Conservation (phyloP, 2,888 invertebrate species). For the Heliconius charithonia region DNA sequence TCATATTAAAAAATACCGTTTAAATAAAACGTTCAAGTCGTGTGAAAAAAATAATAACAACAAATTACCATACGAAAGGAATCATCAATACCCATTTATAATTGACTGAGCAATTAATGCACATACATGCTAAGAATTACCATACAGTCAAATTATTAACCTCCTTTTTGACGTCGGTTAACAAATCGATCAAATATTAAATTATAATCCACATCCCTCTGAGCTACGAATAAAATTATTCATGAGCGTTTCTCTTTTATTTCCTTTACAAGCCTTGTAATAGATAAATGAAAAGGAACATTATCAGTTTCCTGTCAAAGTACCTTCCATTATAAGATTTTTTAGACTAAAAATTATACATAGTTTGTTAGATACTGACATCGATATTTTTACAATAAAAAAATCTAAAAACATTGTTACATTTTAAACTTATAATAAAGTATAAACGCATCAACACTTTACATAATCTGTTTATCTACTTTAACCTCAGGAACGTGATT, state of each 20-base stretch:
- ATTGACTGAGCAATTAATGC: background rate
- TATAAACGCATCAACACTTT: constrained; percentile 1
- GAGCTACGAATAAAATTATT: constrained; percentile 18
- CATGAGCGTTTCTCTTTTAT: constrained; percentile 19
- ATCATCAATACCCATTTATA: too few species aligned
- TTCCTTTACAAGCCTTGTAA: constrained; percentile 14
- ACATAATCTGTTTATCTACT: constrained; percentile 43
- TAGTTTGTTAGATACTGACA: background rate
- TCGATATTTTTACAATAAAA: background rate
- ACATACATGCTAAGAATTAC: background rate
- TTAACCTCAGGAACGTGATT: constrained; percentile 44
- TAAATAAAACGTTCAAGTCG: too few species aligned
- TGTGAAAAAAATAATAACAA: too few species aligned
- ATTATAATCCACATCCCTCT: constrained; percentile 11
- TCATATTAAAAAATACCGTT: too few species aligned
- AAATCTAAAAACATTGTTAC: background rate
- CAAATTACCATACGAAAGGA: too few species aligned
- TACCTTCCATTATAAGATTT: background rate
- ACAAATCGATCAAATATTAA: background rate
- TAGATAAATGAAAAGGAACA: constrained; percentile 11
- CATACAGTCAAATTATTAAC: background rate
- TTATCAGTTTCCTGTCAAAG: constrained; percentile 4
- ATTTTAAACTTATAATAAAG: background rate
- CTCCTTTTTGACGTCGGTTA: background rate
- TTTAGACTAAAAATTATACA: too few species aligned